These are phyloP conservation scores for Yponomeuta plumbellus DNA, from an alignment of 2,888 invertebrate species.

Conservation along the genomic window DNA sequence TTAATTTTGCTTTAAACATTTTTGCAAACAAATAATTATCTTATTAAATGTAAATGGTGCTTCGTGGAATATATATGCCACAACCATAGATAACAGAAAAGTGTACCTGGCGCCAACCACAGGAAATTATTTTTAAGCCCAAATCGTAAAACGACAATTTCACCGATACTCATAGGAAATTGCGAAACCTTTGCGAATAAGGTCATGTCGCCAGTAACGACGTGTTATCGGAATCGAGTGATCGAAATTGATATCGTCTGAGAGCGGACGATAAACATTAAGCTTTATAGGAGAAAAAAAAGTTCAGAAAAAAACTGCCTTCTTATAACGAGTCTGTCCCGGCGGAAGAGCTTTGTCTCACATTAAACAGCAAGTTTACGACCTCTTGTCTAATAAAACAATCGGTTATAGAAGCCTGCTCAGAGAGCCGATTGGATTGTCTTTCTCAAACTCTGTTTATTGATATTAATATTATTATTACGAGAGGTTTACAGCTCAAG, in stretches of 20 bases:
- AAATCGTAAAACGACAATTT: slow-evolving; percentile 4
- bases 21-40: too few relatives aligned
- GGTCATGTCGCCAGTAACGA: slow-evolving; percentile 35
- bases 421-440: slow-evolving; percentile 33
- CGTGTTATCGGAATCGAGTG: slow-evolving; percentile 33
- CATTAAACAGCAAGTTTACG: slow-evolving; percentile 55
- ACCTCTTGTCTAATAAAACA: slow-evolving; percentile 61
- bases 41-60: background rate
- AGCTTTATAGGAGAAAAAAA: slow-evolving; percentile 43
- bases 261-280: slow-evolving; percentile 41
- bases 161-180: slow-evolving; percentile 8
- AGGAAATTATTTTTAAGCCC: slow-evolving; percentile 2
- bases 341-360: slow-evolving; percentile 29
- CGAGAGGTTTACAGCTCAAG: background rate
- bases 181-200: slow-evolving; percentile 35
- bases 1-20: too few relatives aligned
- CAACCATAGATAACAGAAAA: background rate
- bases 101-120: background rate
- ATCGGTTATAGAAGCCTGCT: slow-evolving; percentile 40
- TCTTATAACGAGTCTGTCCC: slow-evolving; percentile 43
- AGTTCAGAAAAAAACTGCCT: slow-evolving; percentile 49
- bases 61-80: background rate
- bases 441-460: slow-evolving; percentile 22
- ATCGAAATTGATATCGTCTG: slow-evolving; percentile 31
- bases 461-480: slow-evolving; percentile 9